phyloP scores from a whole-genome alignment of 2,888 invertebrate genomes.

The Philereme transversata region DNA sequence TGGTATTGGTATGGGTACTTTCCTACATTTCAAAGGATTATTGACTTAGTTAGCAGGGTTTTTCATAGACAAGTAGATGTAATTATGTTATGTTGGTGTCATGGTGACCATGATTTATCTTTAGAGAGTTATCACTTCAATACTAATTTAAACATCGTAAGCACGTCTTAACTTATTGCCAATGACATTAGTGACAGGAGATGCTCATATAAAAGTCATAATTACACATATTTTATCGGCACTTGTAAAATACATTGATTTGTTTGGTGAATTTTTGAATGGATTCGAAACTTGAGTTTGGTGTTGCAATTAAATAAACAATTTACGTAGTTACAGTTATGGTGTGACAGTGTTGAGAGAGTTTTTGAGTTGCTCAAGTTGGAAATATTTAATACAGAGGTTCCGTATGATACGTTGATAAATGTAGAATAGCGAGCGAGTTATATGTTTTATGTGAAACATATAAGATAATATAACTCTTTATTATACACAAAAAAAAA shows the following conservation, averaged over 20 bases:
- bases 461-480: too few relatives aligned
- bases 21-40: too few relatives aligned
- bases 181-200: conserved; percentile 31
- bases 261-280: background rate
- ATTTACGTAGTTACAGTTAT: background rate
- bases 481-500: too few relatives aligned
- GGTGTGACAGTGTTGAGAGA: background rate
- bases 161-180: conserved; percentile 14
- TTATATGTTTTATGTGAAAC: too few relatives aligned
- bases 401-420: conserved; percentile 1
- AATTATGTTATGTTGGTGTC: background rate
- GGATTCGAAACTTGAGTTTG: background rate
- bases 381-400: background rate
- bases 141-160: conserved; percentile 22
- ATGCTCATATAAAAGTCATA: conserved; percentile 1
- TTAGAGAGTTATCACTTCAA: conserved; percentile 10
- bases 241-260: background rate
- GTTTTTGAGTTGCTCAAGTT: background rate
- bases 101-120: conserved; percentile 5
- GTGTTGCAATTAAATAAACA: conserved; percentile 1
- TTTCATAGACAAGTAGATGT: too few relatives aligned
- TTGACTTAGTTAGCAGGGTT: too few relatives aligned
- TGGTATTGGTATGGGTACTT: too few relatives aligned
- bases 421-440: background rate
- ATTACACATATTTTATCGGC: background rate